These are phyloP conservation scores for Agrochola macilenta DNA, from an alignment of 2,888 invertebrate species.

Conservation along the genomic window DNA sequence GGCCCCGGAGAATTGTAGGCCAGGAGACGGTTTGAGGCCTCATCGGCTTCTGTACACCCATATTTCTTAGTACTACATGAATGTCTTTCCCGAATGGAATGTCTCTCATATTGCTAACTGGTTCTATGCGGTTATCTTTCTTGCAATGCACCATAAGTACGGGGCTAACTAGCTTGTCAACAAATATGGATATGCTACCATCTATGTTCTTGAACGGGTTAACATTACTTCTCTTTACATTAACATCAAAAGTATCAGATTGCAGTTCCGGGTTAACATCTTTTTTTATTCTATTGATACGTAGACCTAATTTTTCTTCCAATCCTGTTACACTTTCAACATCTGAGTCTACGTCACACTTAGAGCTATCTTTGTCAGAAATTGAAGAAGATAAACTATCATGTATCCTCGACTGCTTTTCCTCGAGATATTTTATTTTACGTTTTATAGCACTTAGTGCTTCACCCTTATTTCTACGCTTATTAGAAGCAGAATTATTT, in stretches of 20 bases:
- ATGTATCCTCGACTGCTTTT: slow-evolving; percentile 26
- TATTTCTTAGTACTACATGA: slow-evolving; percentile 75
- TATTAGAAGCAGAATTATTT: slow-evolving; percentile 10
- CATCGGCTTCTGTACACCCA: slow-evolving; percentile 83
- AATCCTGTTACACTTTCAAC: slow-evolving; percentile 71
- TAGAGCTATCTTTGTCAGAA: slow-evolving; percentile 42
- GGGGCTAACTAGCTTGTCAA: slow-evolving; percentile 84
- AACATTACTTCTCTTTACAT: slow-evolving; percentile 69
- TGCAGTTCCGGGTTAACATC: slow-evolving; percentile 16
- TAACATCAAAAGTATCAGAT: slow-evolving; percentile 25
- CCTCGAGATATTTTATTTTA: slow-evolving; percentile 46
- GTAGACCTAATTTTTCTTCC: slow-evolving; percentile 68
- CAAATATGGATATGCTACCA: slow-evolving; percentile 80
- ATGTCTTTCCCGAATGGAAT: slow-evolving; percentile 80
- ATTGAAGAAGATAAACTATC: slow-evolving; percentile 41
- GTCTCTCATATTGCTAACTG: slow-evolving; percentile 76
- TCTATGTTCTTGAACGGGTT: slow-evolving; percentile 85
- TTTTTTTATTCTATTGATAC: slow-evolving; percentile 53
- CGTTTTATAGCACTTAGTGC: slow-evolving; percentile 3
- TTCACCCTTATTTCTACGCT: slow-evolving; percentile 11
- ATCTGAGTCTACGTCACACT: slow-evolving; percentile 68
- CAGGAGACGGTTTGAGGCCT: slow-evolving; percentile 93
- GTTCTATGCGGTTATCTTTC: slow-evolving; percentile 77
- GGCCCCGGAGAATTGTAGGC: slow-evolving; percentile 92
- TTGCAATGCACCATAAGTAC: slow-evolving; percentile 86